phyloP scores from a whole-genome alignment of 1,140 invertebrate genomes.

The Neodiprion pinetum region DNA sequence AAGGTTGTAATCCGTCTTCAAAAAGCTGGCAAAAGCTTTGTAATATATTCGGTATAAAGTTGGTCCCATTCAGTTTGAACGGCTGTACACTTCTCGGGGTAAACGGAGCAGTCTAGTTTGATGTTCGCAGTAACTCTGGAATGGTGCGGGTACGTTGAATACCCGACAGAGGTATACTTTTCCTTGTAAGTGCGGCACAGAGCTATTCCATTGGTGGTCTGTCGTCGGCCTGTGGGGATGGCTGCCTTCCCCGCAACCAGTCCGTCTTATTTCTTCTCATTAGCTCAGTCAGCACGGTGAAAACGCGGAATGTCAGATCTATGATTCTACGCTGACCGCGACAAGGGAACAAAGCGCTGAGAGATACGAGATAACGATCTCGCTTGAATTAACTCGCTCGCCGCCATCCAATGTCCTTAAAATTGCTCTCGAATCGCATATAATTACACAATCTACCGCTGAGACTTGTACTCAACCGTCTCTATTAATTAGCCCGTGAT shows the following conservation, averaged over 20 bases:
- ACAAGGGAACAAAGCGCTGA: constrained; percentile 2
- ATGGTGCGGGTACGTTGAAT: not conserved
- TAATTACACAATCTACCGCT: not conserved
- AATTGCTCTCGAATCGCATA: not conserved
- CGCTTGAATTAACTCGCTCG: constrained; percentile 2
- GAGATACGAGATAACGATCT: constrained; percentile 7
- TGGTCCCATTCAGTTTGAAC: no score
- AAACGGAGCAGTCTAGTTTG: no score
- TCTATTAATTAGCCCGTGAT: constrained; percentile 7
- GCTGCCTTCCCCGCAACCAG: not conserved
- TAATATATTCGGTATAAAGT: no score
- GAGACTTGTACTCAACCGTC: not conserved
- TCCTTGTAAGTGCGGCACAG: not conserved
- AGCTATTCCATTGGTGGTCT: not conserved
- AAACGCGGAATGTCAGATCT: constrained; percentile 7
- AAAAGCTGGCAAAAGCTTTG: no score
- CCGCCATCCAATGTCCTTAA: not conserved
- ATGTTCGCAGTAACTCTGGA: not conserved
- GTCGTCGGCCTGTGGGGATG: not conserved
- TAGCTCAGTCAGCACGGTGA: not conserved
- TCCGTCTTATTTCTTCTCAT: not conserved
- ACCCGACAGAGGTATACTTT: not conserved
- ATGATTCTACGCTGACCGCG: not conserved
- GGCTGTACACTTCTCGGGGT: no score
- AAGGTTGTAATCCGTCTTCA: no score